These are phyloP conservation scores for Phortica okadai DNA, from an alignment of 2,888 invertebrate genomes.

Conservation along the genomic window DNA sequence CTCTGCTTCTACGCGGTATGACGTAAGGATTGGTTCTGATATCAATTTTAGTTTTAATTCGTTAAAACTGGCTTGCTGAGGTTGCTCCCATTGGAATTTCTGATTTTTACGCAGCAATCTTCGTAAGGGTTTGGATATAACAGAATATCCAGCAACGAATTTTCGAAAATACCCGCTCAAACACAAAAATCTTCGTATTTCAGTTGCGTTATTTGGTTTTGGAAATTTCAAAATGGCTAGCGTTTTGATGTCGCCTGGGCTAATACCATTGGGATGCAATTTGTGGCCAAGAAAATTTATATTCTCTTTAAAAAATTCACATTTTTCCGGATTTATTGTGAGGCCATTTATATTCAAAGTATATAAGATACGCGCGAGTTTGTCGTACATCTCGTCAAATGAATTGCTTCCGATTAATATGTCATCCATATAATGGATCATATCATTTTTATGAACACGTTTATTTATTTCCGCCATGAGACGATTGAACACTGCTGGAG, in stretches of 20 bases:
- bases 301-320: constrained; percentile 38
- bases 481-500: constrained; percentile 17
- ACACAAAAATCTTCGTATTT: constrained; percentile 44
- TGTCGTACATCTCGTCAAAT: background rate
- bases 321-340: constrained; percentile 40
- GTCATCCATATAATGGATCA: constrained; percentile 18
- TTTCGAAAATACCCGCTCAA: constrained; percentile 45
- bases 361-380: constrained; percentile 1
- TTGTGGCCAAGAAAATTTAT: constrained; percentile 41
- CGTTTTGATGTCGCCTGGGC: constrained; percentile 40
- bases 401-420: constrained; percentile 20
- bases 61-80: no score
- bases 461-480: background rate
- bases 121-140: no score
- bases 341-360: constrained; percentile 28
- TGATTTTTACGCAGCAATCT: no score
- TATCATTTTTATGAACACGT: background rate
- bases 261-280: constrained; percentile 29
- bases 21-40: no score
- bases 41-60: no score
- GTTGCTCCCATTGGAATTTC: no score
- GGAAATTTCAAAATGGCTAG: constrained; percentile 31
- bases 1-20: no score
- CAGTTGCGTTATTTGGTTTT: constrained; percentile 35
- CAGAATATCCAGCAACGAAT: constrained; percentile 32